Evolutionary conservation across 2,113 vertebrate genomes (phyloP), one percentile per base, ranked within the genome.

Genomic region (Origma solitaria): DNA sequence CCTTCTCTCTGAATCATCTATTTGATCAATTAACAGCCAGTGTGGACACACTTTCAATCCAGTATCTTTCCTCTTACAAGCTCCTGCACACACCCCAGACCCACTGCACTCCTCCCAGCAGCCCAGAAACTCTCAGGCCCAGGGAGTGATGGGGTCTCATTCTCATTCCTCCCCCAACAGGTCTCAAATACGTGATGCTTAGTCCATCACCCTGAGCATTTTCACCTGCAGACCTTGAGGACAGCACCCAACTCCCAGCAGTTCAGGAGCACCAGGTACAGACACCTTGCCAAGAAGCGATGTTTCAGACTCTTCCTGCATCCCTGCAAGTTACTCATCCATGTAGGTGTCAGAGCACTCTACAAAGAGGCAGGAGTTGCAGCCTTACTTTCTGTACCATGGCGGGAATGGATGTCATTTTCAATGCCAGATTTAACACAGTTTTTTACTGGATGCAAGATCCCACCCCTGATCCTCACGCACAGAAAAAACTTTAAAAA

Each of bases 251-350:
- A 2, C 31, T 24, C 62, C 6, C 28, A n/a, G 42, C 0, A 3
- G n/a, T 9, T 35, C 38, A 20, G 33, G 8, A 70, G 47, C 37
- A 31, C 3, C 20, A 68, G 35, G 49, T 7, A 53, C 14, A 51
- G 33, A 45, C 9, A 62, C 4, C 19, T 25, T 6, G 1, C 15
- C 9, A 42, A 61, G 40, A 38, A 45, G 2, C 1, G 6, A 5
- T 44, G 15, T 44, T 44, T 49, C 73, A 37, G 71, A 77, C 54
- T 82, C 54, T 85, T 90, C 49, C 42, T 86, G 44, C 31, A 82
- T 42, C 76, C 60, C 78, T 87, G 70, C 56, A 82, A 66, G 61
- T 87, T 22, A 37, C 57, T 90, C 6, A 2, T 65, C 81, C 45
- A 11, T 3, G 3, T 37, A 85, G 53, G 45, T 79, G 65, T 73